These are phyloP conservation scores for Parnassius orleans DNA, from an alignment of 2,888 invertebrate genomes.

Conservation along the genomic window DNA sequence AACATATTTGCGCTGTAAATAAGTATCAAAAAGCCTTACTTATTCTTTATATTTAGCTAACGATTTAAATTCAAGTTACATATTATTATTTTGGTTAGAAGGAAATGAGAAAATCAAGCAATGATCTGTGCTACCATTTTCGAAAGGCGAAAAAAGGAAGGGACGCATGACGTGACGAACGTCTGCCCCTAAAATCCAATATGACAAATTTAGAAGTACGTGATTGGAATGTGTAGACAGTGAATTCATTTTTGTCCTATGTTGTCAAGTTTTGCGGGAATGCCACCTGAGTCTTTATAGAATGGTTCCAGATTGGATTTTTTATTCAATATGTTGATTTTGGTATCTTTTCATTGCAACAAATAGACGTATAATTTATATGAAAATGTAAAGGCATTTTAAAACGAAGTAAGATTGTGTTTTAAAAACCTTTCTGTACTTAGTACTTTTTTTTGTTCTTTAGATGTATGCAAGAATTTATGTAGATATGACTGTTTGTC, in stretches of 20 bases:
- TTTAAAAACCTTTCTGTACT: too few species aligned
- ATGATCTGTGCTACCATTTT: neutral
- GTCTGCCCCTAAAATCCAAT: slow-evolving; percentile 75
- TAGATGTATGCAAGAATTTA: too few species aligned
- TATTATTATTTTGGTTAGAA: slow-evolving; percentile 74
- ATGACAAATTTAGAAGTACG: slow-evolving; percentile 80
- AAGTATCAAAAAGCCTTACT: too few species aligned
- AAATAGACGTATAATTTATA: too few species aligned
- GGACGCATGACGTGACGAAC: slow-evolving; percentile 64
- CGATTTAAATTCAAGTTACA: slow-evolving; percentile 47
- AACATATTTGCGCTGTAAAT: too few species aligned
- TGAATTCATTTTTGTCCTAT: slow-evolving; percentile 65
- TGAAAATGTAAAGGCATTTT: too few species aligned
- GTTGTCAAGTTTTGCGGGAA: slow-evolving; percentile 37
- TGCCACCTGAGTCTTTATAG: slow-evolving; percentile 34
- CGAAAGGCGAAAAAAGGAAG: slow-evolving; percentile 47
- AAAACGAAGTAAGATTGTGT: too few species aligned
- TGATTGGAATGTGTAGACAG: slow-evolving; percentile 72
- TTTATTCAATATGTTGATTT: too few species aligned
- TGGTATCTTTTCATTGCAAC: too few species aligned
- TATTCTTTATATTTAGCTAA: neutral
- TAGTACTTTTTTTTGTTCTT: too few species aligned
- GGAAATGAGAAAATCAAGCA: slow-evolving; percentile 28
- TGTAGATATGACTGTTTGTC: too few species aligned
- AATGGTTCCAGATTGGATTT: neutral